A percentile compares a stretch with the other conserved stretches of the same genome.
Conservation (phyloP, 2,797 vertebrate species). For the Hapalemur alaotrensis region DNA sequence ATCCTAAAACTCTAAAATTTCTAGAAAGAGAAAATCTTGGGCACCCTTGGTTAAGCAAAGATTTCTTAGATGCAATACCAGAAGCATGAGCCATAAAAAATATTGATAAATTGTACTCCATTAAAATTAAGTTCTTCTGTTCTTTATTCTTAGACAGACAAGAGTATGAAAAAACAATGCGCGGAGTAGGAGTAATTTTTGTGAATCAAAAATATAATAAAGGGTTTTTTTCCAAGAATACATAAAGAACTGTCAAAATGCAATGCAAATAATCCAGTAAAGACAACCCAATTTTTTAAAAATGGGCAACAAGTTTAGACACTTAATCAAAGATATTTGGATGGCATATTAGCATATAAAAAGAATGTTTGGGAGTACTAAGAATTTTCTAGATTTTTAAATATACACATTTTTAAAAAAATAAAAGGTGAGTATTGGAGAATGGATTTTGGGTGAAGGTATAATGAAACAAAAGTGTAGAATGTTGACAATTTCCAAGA, state of each 20-base stretch:
- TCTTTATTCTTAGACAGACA: background rate
- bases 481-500: background rate
- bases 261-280: background rate
- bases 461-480: background rate
- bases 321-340: background rate
- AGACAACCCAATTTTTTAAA: background rate
- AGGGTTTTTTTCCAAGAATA: background rate
- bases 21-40: background rate
- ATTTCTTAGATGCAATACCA: background rate
- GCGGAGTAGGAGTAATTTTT: background rate
- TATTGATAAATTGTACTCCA: background rate
- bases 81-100: background rate
- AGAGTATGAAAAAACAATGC: background rate
- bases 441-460: too few relatives aligned
- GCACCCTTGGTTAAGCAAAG: background rate
- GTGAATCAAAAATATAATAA: background rate
- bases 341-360: background rate
- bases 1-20: background rate
- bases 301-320: background rate
- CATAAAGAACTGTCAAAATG: background rate
- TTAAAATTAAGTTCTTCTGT: background rate
- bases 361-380: background rate
- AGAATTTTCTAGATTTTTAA: background rate
- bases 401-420: background rate
- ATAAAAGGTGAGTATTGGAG: background rate